Evolutionary conservation across 2,797 vertebrate species (phyloP), one percentile per base, ranked within the genome.

Genomic region (Pterois miles): DNA sequence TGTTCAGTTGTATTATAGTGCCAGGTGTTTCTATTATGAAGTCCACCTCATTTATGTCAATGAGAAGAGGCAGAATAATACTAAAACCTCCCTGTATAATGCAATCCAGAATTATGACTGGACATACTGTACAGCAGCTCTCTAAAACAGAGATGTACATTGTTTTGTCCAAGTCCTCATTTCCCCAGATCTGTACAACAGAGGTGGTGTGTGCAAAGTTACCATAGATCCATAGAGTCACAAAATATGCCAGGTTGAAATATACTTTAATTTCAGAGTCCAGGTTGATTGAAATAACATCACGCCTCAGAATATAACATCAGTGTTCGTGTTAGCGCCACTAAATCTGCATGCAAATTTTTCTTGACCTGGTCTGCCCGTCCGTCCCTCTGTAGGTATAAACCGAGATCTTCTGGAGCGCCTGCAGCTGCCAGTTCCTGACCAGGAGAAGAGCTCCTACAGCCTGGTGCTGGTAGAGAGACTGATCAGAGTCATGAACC

Each of bases 401-500:
- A 96, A 98, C 90, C 86, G 94, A 2, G 94, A 95, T 64, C 96
- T 99, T 18, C 88, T 99, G 72, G 96, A 98, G 86, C 96, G 96
- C 80, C 96, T 99, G 80, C 98, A 99, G 88, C 89, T 99, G 70
- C 97, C 97, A 0, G 95, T 96, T 48, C 96, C 96, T 8, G 92
- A 95, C 53, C 92, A 96, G 65, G 96, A 97, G 90, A 97, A 93
- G 85, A 96, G 86, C 82, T 92, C 93, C 0, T 99, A 99, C 88
- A 98, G 98, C 75, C 96, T 97, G 27, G 96, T 98, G 2, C 94
- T 99, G 63, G 95, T 96, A 0, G 98, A 99, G 82, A 94, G 97
- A 68, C 95, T 99, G 22, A 99, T 99, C 88, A 89, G 97, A 74
- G 96, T 98, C 68, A 98, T 98, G 96, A 99, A 94, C 90, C 96